Evolutionary conservation across 1,140 invertebrate species (phyloP).

Genomic region (Drosophila yakuba): DNA sequence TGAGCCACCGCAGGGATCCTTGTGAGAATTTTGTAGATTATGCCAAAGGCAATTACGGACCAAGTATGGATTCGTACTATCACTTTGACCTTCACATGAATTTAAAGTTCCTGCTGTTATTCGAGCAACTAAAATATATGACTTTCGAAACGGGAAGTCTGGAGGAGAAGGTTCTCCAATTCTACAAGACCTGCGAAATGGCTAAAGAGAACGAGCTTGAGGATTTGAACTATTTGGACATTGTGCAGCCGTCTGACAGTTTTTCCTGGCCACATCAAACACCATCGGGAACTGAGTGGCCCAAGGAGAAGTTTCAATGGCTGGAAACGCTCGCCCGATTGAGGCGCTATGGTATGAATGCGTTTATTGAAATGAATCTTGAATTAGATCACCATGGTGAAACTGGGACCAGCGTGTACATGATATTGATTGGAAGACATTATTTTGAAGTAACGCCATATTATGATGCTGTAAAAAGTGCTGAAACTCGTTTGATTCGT

Average conservation of each 20-base stretch:
- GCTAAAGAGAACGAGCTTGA: not conserved
- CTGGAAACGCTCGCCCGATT: not conserved
- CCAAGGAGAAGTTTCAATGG: not conserved
- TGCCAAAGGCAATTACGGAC: not conserved
- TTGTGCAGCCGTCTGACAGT: not conserved
- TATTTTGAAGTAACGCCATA: not conserved
- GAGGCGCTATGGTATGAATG: not conserved
- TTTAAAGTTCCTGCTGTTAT: not conserved
- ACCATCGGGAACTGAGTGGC: too few species aligned
- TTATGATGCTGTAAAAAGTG: not conserved
- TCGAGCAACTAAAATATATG: not conserved
- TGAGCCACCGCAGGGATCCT: not conserved
- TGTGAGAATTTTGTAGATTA: not conserved
- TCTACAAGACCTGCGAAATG: not conserved
- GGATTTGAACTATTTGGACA: not conserved
- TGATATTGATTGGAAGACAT: not conserved
- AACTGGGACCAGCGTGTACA: not conserved
- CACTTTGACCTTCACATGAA: not conserved
- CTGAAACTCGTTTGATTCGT: not conserved
- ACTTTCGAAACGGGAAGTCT: not conserved
- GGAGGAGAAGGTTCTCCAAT: conserved; percentile 3
- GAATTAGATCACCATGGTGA: not conserved
- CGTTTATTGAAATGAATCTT: not conserved
- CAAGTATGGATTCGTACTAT: not conserved
- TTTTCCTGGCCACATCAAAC: not conserved